phyloP scores from a whole-genome alignment of 2,888 invertebrate species.

The Pheosia gnoma region DNA sequence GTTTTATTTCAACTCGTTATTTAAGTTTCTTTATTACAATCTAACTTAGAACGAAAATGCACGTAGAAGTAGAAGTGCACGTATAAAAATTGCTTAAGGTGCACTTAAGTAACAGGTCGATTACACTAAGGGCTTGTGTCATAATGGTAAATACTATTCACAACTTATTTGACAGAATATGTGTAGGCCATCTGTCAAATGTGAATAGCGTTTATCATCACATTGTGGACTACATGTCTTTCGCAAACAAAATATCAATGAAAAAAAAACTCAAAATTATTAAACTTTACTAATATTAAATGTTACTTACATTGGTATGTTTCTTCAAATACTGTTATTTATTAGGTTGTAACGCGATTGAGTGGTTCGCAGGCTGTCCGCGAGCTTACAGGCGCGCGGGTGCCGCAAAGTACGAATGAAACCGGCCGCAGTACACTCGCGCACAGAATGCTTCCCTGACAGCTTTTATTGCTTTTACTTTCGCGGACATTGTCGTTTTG shows the following conservation, averaged over 20 bases:
- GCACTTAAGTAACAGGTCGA: slow-evolving; percentile 14
- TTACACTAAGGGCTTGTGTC: not conserved
- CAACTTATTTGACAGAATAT: too few relatives aligned
- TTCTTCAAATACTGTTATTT: not conserved
- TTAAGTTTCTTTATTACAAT: too few relatives aligned
- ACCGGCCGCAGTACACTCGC: slow-evolving; percentile 75
- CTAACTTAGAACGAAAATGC: too few relatives aligned
- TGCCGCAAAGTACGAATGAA: slow-evolving; percentile 74
- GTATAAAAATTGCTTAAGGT: too few relatives aligned
- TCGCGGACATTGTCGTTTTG: too few relatives aligned
- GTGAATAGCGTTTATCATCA: too few relatives aligned
- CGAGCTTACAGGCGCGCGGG: slow-evolving; percentile 55
- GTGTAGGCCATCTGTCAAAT: too few relatives aligned
- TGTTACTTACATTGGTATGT: not conserved
- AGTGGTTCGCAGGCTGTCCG: slow-evolving; percentile 38
- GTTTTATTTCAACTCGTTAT: too few relatives aligned
- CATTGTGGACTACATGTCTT: too few relatives aligned
- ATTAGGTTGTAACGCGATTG: not conserved
- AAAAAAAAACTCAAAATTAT: not conserved
- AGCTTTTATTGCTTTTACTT: slow-evolving; percentile 26
- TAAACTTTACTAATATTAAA: not conserved
- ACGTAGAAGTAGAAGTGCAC: too few relatives aligned
- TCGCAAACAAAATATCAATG: not conserved
- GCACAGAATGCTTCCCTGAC: slow-evolving; percentile 51
- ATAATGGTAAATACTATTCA: too few relatives aligned